Conservation (phyloP, 2,797 vertebrate genomes). For the Sorex maritimensis region DNA sequence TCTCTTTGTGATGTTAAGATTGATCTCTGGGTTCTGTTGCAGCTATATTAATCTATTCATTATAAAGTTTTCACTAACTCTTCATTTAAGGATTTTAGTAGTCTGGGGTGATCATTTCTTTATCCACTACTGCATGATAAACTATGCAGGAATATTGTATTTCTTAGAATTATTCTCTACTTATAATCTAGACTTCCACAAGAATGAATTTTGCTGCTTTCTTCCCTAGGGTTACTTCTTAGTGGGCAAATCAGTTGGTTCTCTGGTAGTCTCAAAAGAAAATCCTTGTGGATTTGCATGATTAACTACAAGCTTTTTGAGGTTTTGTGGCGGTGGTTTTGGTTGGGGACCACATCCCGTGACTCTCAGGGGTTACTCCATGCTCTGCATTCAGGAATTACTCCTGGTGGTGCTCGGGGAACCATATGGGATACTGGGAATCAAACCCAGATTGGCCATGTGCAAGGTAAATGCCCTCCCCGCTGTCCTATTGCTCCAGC, state of each 20-base stretch:
- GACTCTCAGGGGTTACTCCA: no score
- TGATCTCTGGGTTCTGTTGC: conserved; percentile 12
- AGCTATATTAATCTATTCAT: neutral
- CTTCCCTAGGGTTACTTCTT: neutral
- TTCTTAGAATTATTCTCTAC: conserved; percentile 31
- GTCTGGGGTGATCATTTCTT: neutral
- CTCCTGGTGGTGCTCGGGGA: no score
- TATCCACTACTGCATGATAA: conserved; percentile 6
- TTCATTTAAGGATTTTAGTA: conserved; percentile 22
- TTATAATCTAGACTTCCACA: conserved; percentile 43
- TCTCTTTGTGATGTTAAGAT: neutral
- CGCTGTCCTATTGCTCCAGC: no score
- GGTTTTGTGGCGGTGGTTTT: no score
- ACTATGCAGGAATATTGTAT: neutral
- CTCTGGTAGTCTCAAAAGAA: neutral
- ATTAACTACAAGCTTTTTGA: neutral
- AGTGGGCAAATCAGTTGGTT: neutral
- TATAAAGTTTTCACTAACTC: neutral
- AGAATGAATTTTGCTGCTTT: neutral
- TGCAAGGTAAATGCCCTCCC: no score
- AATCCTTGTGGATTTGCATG: neutral
- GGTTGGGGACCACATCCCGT: no score
- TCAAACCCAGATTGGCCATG: no score
- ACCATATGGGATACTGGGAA: no score
- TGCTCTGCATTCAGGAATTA: no score